A percentile compares a stretch with the other conserved stretches of the same genome.
Evolutionary conservation across 2,797 vertebrate species (phyloP).

Genomic region (Poeciliopsis paucimaculata): DNA sequence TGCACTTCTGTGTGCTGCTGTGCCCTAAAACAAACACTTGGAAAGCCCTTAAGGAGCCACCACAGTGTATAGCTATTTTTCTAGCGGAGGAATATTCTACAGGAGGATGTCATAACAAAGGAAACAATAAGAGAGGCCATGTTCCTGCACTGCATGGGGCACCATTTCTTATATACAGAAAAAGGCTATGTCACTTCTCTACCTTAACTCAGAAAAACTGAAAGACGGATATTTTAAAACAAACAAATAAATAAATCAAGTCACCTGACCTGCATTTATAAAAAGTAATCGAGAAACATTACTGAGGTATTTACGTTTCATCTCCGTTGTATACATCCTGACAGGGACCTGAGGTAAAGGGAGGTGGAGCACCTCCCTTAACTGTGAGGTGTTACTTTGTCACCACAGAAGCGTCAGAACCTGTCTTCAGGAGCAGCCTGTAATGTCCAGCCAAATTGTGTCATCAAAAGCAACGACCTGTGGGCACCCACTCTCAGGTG

Average conservation of each 20-base stretch:
- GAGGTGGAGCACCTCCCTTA: conserved; percentile 36
- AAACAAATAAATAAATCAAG: not conserved
- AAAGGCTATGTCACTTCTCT: conserved; percentile 45
- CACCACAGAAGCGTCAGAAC: conserved; percentile 56
- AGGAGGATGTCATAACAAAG: conserved; percentile 78
- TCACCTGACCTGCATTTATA: not conserved
- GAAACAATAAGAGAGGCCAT: conserved; percentile 79
- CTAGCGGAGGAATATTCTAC: conserved; percentile 73
- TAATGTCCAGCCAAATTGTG: conserved; percentile 79
- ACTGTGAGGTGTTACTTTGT: conserved; percentile 56
- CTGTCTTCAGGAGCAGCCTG: conserved; percentile 68
- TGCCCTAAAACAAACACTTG: conserved; percentile 77
- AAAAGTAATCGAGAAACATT: not conserved
- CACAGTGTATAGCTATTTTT: conserved; percentile 69
- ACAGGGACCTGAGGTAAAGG: conserved; percentile 46
- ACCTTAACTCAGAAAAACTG: conserved; percentile 40
- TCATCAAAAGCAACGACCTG: conserved; percentile 71
- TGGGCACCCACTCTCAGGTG: conserved; percentile 73
- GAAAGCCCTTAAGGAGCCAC: conserved; percentile 74
- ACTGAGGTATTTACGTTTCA: not conserved
- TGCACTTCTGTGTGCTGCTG: conserved; percentile 69
- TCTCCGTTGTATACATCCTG: conserved; percentile 38
- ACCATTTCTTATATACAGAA: conserved; percentile 69
- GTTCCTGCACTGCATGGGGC: conserved; percentile 73
- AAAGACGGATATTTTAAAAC: conserved; percentile 9